Evolutionary conservation across 2,888 invertebrate species (phyloP).

Genomic region (Embidobia sp.): DNA sequence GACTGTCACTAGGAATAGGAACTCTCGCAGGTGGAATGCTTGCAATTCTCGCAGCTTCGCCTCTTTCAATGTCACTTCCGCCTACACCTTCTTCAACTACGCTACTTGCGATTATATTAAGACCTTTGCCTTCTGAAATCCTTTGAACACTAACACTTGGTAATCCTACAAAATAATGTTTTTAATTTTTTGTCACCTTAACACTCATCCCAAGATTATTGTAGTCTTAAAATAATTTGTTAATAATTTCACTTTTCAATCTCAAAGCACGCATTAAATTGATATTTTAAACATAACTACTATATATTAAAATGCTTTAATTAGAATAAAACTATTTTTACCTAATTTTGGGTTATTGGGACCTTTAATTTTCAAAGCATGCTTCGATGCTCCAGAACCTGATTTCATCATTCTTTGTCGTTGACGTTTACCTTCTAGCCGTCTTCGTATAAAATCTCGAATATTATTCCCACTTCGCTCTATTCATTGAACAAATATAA

Average conservation of each 20-base stretch:
- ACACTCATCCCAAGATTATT: no score
- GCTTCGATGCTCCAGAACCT: slow-evolving; percentile 75
- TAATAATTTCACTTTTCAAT: no score
- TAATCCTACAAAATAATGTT: slow-evolving; percentile 65
- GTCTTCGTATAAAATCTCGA: slow-evolving; percentile 84
- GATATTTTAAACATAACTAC: no score
- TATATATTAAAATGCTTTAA: no score
- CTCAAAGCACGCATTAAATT: no score
- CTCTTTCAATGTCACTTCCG: slow-evolving; percentile 84
- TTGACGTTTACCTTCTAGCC: slow-evolving; percentile 84
- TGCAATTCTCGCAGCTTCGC: slow-evolving; percentile 85
- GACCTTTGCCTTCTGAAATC: slow-evolving; percentile 51
- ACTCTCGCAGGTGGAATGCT: slow-evolving; percentile 91
- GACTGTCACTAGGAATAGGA: slow-evolving; percentile 86
- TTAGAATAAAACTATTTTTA: slow-evolving; percentile 45
- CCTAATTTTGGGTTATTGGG: slow-evolving; percentile 74
- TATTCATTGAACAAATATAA: no score
- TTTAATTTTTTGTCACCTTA: no score
- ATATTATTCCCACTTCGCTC: slow-evolving; percentile 77
- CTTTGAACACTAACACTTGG: slow-evolving; percentile 74
- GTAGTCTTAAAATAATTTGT: no score
- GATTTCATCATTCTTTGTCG: slow-evolving; percentile 81
- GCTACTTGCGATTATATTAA: slow-evolving; percentile 24
- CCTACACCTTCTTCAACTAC: slow-evolving; percentile 75
- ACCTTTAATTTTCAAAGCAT: slow-evolving; percentile 75